Evolutionary conservation across 1,140 invertebrate genomes (phyloP), one percentile per base, ranked within the genome.

Genomic region (Physella acuta): DNA sequence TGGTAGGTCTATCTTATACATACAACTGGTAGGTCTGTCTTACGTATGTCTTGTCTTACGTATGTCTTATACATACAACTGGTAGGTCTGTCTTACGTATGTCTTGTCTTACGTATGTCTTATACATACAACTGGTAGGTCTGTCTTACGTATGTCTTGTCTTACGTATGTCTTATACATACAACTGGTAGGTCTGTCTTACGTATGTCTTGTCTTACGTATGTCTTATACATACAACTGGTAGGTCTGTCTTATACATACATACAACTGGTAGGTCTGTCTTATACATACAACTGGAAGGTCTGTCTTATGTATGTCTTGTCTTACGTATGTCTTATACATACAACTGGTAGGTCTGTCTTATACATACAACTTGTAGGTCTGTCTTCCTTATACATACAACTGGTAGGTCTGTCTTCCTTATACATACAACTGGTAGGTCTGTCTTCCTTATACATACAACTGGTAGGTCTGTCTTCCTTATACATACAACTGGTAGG

Each of bases 161-260:
- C n/a, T n/a, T n/a, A n/a, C n/a, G n/a, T n/a, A 61, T 17, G 36
- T 28, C 11, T 26, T 61, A 1, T 61, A 44, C 37, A 24, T 37
- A 2, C 17, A 61, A 3, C 36, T 61, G 34, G 59, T 61, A 39
- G 39, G 37, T 61, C 2, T 58, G 5, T 58, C n/a, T n/a, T n/a
- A n/a, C n/a, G n/a, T n/a, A n/a, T n/a, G n/a, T n/a, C n/a, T n/a
- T n/a, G n/a, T n/a, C n/a, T n/a, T n/a, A n/a, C n/a, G n/a, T n/a
- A 61, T 17, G 36, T 28, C 11, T 26, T 61, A 1, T 61, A 44
- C 37, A 24, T 37, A 2, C 17, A 61, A 3, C 36, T 61, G 34
- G 59, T 61, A 39, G 39, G 37, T 61, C 2, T 58, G 5, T 58
- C n/a, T n/a, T n/a, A n/a, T n/a, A n/a, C n/a, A n/a, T n/a, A n/a